Evolutionary conservation across 2,797 vertebrate genomes (phyloP).

Genomic region (Rhinophrynus dorsalis): DNA sequence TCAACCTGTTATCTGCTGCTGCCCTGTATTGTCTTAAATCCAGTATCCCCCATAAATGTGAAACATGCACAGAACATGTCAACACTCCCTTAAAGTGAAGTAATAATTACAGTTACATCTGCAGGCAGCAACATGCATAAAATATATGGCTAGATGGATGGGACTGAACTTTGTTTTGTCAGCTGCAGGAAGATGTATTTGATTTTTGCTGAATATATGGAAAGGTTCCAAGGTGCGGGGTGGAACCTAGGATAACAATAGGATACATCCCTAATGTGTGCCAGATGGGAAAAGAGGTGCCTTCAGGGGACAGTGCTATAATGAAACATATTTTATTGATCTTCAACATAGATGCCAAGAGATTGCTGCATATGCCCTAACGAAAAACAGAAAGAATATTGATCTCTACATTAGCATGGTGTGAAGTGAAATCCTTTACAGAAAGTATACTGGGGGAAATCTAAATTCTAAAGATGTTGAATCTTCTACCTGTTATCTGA

Average conservation of each 20-base stretch:
- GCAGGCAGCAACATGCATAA: constrained; percentile 2
- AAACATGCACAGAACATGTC: constrained; percentile 2
- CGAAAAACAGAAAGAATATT: constrained; percentile 24
- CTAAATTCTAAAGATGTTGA: constrained; percentile 19
- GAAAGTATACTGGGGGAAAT: constrained; percentile 12
- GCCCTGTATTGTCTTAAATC: constrained; percentile 2
- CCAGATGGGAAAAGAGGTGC: constrained; percentile 31
- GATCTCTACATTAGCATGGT: constrained; percentile 18
- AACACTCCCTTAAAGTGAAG: neutral
- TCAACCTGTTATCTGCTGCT: constrained; percentile 14
- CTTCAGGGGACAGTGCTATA: constrained; percentile 15
- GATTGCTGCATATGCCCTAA: neutral
- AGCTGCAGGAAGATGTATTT: constrained; percentile 37
- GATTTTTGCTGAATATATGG: constrained; percentile 29
- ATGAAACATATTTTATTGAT: constrained; percentile 35
- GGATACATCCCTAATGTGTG: constrained; percentile 10
- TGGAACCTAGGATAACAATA: constrained; percentile 25
- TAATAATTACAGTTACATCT: constrained; percentile 10
- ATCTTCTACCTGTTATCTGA: constrained; percentile 4
- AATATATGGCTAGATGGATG: neutral
- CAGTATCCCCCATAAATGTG: constrained; percentile 12
- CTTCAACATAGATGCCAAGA: constrained; percentile 14
- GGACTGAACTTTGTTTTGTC: constrained; percentile 27
- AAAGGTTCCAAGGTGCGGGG: constrained; percentile 19
- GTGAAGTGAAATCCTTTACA: constrained; percentile 12